A percentile compares a stretch with the other conserved stretches of the same genome.
These are phyloP conservation scores for Arrhopalites spinosus DNA, from an alignment of 2,888 invertebrate genomes.

Conservation along the genomic window DNA sequence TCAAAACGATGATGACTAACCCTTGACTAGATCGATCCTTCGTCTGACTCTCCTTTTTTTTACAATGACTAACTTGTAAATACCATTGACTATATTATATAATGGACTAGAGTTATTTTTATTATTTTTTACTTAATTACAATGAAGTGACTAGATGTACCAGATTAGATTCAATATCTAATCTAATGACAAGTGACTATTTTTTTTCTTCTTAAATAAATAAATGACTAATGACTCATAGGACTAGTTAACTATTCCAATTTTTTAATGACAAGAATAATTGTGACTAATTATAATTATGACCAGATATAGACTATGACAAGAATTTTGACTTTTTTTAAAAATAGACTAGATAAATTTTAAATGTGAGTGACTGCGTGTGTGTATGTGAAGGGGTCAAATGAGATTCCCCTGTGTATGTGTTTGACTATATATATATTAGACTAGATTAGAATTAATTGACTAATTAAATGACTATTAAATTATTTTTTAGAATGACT, in stretches of 20 bases:
- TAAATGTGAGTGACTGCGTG: not conserved
- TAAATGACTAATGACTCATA: not conserved
- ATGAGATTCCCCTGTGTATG: too few species aligned
- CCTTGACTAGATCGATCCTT: slow-evolving; percentile 27
- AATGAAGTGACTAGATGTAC: not conserved
- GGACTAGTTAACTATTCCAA: not conserved
- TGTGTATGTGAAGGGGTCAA: not conserved
- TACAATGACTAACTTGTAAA: not conserved
- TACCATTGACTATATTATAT: not conserved
- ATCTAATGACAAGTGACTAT: not conserved
- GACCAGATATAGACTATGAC: too few species aligned
- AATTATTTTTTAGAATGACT: not conserved
- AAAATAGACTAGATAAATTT: not conserved
- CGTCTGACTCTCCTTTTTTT: not conserved
- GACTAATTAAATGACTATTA: not conserved
- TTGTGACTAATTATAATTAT: not conserved
- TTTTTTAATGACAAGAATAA: not conserved
- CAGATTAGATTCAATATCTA: slow-evolving; percentile 4
- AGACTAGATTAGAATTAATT: not conserved
- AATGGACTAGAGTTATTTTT: not conserved
- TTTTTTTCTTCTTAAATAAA: too few species aligned
- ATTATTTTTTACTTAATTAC: not conserved
- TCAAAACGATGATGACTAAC: slow-evolving; percentile 31
- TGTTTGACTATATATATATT: slow-evolving; percentile 3
- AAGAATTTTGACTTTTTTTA: not conserved